Evolutionary conservation across 2,113 vertebrate genomes (phyloP).

Genomic region (Alouatta palliata): DNA sequence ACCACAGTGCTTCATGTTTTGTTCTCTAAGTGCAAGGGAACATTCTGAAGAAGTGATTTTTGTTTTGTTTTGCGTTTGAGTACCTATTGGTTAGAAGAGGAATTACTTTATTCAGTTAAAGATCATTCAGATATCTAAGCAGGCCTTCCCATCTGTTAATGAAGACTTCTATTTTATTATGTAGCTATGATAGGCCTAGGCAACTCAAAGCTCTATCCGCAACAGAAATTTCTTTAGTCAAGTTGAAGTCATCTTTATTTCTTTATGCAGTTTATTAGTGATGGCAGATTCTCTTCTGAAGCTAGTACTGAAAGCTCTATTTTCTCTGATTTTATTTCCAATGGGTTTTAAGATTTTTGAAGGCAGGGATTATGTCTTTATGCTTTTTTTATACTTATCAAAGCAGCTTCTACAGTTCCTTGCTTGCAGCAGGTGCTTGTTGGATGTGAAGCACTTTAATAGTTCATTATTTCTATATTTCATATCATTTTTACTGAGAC

Average conservation of each 20-base stretch:
- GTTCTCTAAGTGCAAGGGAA: background rate
- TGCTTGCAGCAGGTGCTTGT: background rate
- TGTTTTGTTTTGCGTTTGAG: background rate
- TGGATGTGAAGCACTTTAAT: background rate
- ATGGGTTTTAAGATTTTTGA: slow-evolving; percentile 45
- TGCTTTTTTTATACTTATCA: background rate
- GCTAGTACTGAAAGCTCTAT: background rate
- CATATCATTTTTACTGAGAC: background rate
- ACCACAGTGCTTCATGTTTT: background rate
- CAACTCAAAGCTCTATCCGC: background rate
- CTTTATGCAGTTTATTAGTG: slow-evolving; percentile 1
- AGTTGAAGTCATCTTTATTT: slow-evolving; percentile 35
- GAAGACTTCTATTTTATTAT: background rate
- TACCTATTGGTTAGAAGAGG: background rate
- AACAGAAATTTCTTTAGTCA: slow-evolving; percentile 5
- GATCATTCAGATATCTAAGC: background rate
- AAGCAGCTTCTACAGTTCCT: background rate
- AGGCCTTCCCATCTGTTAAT: background rate
- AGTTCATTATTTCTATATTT: slow-evolving; percentile 37
- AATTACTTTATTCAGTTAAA: background rate
- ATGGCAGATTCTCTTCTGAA: slow-evolving; percentile 49
- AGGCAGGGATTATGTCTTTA: slow-evolving; percentile 16
- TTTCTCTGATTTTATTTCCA: slow-evolving; percentile 55
- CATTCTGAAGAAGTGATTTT: background rate
- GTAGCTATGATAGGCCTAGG: background rate